phyloP scores from a whole-genome alignment of 2,888 invertebrate genomes.

The Zhuqinia jingwanae region DNA sequence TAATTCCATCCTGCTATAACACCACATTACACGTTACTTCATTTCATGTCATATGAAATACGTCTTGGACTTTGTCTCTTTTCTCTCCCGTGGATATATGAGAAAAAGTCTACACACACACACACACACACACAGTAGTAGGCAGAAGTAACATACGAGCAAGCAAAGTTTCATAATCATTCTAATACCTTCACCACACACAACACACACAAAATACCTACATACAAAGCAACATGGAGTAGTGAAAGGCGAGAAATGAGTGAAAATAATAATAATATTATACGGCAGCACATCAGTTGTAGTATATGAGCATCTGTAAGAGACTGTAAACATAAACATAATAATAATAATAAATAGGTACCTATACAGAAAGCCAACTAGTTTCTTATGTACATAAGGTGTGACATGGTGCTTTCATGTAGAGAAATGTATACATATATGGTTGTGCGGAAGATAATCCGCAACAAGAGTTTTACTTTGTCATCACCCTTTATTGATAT shows the following conservation, averaged over 20 bases:
- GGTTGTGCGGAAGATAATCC: conserved; percentile 62
- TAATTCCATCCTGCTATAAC: conserved; percentile 60
- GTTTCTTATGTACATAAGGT: no score
- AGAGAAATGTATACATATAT: conserved; percentile 64
- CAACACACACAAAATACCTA: neutral
- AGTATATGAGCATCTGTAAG: no score
- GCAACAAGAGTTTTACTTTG: conserved; percentile 49
- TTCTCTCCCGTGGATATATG: conserved; percentile 52
- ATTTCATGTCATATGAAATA: conserved; percentile 62
- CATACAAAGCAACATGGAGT: conserved; percentile 11
- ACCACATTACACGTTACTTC: conserved; percentile 62
- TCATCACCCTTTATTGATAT: conserved; percentile 31
- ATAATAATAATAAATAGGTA: neutral
- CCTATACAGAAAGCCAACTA: conserved; percentile 3
- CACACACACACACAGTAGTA: neutral
- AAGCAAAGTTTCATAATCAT: conserved; percentile 35
- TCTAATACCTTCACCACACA: conserved; percentile 6
- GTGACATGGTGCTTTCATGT: conserved; percentile 59
- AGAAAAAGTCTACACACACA: conserved; percentile 1
- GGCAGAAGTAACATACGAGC: neutral
- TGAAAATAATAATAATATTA: conserved; percentile 26
- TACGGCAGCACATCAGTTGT: neutral
- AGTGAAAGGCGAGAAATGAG: no score
- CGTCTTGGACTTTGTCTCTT: conserved; percentile 59
- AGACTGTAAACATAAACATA: no score